phyloP scores from a whole-genome alignment of 2,888 invertebrate species.

The Epinotia nisella region DNA sequence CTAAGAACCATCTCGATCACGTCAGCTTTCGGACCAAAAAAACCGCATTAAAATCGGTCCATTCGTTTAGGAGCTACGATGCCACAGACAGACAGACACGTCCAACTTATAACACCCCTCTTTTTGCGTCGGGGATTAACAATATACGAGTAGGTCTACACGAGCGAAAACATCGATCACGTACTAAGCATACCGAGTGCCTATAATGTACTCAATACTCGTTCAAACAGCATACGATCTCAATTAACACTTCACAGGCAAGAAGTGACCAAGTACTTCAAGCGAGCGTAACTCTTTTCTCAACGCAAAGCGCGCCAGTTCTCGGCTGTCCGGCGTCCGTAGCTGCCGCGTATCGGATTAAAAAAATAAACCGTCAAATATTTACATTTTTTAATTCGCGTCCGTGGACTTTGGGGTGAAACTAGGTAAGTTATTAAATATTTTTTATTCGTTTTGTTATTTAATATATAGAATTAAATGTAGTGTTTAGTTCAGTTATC shows the following conservation, averaged over 20 bases:
- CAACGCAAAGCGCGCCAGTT: slow-evolving; percentile 31
- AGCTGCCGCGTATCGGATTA: slow-evolving; percentile 25
- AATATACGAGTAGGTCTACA: no score
- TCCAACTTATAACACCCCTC: no score
- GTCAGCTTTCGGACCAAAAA: no score
- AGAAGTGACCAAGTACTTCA: not conserved
- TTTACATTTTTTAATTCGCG: slow-evolving; percentile 20
- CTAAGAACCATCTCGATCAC: no score
- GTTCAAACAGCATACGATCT: not conserved
- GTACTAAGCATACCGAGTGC: no score
- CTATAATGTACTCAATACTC: not conserved
- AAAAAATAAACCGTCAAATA: slow-evolving; percentile 33
- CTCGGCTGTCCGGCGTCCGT: slow-evolving; percentile 18
- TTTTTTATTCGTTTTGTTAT: not conserved
- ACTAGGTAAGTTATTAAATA: slow-evolving; percentile 32
- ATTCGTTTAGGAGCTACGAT: no score
- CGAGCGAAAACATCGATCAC: no score
- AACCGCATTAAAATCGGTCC: no score
- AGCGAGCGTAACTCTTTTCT: slow-evolving; percentile 27
- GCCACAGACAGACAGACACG: no score
- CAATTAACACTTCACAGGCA: slow-evolving; percentile 9
- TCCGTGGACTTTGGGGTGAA: slow-evolving; percentile 14
- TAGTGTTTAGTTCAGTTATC: not conserved
- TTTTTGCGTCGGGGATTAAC: no score
- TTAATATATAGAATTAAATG: not conserved